phyloP scores from a whole-genome alignment of 2,888 invertebrate species.

The Acanthopleura granulata region DNA sequence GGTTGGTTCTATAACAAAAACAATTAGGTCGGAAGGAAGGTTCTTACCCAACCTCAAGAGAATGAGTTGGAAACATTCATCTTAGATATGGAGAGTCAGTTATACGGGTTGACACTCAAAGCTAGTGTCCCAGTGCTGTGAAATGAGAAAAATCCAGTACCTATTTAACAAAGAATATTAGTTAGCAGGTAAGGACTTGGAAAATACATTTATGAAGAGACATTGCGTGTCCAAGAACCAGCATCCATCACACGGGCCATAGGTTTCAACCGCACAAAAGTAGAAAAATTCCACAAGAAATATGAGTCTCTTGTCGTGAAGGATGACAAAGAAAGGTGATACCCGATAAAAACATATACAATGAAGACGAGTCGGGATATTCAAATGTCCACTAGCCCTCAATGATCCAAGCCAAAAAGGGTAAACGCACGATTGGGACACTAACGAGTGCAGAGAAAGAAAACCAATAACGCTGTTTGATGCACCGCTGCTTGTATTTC shows the following conservation, averaged over 20 bases:
- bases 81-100: constrained; percentile 14
- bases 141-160: constrained; percentile 20
- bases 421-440: no score
- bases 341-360: no score
- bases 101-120: constrained; percentile 19
- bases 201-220: constrained; percentile 20
- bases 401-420: no score
- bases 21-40: constrained; percentile 6
- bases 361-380: no score
- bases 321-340: no score
- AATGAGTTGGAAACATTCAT: constrained; percentile 14
- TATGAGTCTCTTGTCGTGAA: no score
- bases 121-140: constrained; percentile 20
- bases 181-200: constrained; percentile 25
- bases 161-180: constrained; percentile 23
- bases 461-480: no score
- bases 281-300: no score
- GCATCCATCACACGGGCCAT: no score
- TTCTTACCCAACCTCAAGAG: constrained; percentile 22
- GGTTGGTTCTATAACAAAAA: constrained; percentile 1
- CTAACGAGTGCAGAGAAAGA: no score
- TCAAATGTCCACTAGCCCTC: no score
- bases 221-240: no score
- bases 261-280: constrained; percentile 21
- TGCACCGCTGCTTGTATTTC: background rate